Conservation (phyloP, 2,113 vertebrate species). For the Ceyx margarethae region DNA sequence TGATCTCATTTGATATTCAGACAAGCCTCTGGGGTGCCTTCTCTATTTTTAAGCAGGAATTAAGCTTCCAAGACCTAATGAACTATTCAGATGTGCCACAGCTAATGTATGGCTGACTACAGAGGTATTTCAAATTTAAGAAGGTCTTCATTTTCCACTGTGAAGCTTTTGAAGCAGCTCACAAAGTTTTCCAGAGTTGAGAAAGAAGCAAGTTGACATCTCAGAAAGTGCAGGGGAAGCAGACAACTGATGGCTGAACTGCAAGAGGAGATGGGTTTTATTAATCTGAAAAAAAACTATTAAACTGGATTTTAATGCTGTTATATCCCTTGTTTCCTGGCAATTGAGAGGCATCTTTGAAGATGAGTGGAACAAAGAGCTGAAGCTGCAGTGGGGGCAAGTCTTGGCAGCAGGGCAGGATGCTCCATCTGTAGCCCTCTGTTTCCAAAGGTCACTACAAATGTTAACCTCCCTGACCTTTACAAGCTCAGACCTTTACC, state of each 20-base stretch:
- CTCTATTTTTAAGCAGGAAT: neutral
- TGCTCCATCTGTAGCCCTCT: neutral
- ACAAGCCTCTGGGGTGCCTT: neutral
- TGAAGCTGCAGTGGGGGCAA: neutral
- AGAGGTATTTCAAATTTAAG: neutral
- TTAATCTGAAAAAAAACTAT: neutral
- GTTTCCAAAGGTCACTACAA: constrained; percentile 51
- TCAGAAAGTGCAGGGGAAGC: neutral
- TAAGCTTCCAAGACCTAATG: neutral
- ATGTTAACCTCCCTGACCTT: constrained; percentile 49
- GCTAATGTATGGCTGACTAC: neutral
- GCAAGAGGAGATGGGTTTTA: neutral
- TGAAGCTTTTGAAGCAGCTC: neutral
- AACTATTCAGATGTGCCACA: neutral
- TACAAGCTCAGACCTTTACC: constrained; percentile 24
- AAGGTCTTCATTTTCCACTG: neutral
- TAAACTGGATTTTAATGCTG: neutral
- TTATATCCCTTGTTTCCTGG: neutral
- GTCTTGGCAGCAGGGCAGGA: neutral
- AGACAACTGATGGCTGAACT: neutral
- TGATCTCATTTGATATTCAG: neutral
- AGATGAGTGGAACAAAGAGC: neutral
- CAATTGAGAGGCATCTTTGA: neutral
- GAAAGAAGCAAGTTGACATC: neutral
- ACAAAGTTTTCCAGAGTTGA: neutral